These are phyloP conservation scores for Cryptomyrus ogoouensis DNA, from an alignment of 2,113 vertebrate species.

Conservation along the genomic window DNA sequence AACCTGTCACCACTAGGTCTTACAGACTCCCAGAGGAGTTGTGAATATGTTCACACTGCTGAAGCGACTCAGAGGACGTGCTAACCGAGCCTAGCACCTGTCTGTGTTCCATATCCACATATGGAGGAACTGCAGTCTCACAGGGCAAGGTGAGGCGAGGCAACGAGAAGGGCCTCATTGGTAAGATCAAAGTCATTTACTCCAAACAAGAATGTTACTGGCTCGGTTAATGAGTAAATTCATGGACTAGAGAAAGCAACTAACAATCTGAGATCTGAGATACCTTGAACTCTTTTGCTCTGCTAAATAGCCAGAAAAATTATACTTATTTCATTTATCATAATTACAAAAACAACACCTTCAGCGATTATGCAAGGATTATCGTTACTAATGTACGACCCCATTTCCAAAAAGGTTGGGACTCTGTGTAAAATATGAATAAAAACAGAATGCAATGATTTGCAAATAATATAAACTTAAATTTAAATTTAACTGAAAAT, in stretches of 20 bases:
- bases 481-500: not conserved
- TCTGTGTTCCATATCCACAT: conserved; percentile 27
- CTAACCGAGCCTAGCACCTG: conserved; percentile 56
- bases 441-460: not conserved
- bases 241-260: not conserved
- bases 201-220: not conserved
- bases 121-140: not conserved
- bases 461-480: not conserved
- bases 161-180: not conserved
- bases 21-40: conserved; percentile 50
- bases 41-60: conserved; percentile 52
- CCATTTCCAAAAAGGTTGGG: not conserved
- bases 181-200: not conserved
- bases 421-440: too few species aligned
- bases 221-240: not conserved
- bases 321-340: not conserved
- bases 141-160: not conserved
- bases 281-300: not conserved
- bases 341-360: not conserved
- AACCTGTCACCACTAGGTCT: conserved; percentile 63
- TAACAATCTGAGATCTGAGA: not conserved
- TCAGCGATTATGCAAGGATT: not conserved
- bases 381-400: not conserved
- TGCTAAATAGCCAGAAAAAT: not conserved
- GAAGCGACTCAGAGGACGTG: not conserved